Evolutionary conservation across 2,113 vertebrate species (phyloP), one percentile per base, ranked within the genome.

Genomic region (Tringa solitaria): DNA sequence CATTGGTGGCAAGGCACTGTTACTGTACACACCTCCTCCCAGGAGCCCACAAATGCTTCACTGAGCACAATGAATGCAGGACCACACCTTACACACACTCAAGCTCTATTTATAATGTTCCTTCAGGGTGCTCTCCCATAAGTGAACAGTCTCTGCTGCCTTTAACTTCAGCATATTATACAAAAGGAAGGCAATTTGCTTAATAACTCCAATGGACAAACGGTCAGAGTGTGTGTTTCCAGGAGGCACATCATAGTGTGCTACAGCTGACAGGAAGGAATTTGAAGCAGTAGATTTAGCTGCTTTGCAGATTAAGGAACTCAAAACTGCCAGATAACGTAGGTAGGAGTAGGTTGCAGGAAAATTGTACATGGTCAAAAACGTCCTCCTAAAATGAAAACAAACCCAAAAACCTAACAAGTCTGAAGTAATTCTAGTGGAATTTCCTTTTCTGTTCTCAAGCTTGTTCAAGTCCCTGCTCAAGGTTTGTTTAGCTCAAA

Each of bases 391-490:
- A 50, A 87, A 93, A 67, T 63, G 76, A 95, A 96, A 96, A 92
- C 78, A 92, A 94, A 91, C 76, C 78, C 45, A n/a, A 84, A 91
- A 83, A 18, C 37, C 63, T 75, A 63, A 60, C 57, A 64, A 89
- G 35, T 61, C 84, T 95, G 87, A 93, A 93, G 84, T 93, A 91
- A 95, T 89, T 89, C 73, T 72, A 67, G n/a, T 91, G 83, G 95
- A 89, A 96, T 96, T 96, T 96, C 92, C 80, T 84, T 53, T 89
- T 89, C 46, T 84, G 28, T 68, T 91, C 80, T 89, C 81, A 39
- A 79, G 84, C 59, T 92, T 37, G 69, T 74, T 75, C 46, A 46
- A 88, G 70, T 43, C 33, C 0, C 83, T 57, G 61, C 87, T 73
- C 32, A 45, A 69, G 80, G 53, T 76, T 82, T 93, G n/a, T 84